Evolutionary conservation across 2,113 vertebrate genomes (phyloP).

Genomic region (Chaetura pelagica): DNA sequence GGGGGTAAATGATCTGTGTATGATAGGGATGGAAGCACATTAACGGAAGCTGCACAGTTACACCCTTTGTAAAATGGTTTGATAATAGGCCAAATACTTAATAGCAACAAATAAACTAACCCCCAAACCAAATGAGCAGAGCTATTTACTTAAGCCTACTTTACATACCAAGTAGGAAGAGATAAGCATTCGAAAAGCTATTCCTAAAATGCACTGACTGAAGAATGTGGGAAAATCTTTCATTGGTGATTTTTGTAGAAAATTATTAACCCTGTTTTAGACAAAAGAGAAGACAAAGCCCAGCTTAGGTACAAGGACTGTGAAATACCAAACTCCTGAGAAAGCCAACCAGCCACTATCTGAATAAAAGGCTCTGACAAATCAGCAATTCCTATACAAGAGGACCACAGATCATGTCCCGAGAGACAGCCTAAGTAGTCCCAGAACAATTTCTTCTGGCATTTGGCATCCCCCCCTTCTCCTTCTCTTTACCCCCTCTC

Average conservation of each 20-base stretch:
- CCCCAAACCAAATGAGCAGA: slow-evolving; percentile 34
- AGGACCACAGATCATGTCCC: background rate
- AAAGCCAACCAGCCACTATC: background rate
- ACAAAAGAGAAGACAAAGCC: background rate
- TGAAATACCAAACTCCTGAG: background rate
- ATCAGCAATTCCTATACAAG: background rate
- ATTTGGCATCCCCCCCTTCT: background rate
- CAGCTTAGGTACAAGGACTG: background rate
- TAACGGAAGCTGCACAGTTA: slow-evolving; percentile 58
- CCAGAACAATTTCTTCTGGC: background rate
- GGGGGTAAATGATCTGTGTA: background rate
- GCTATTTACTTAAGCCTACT: slow-evolving; percentile 41
- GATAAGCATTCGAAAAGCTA: background rate
- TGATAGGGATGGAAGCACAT: slow-evolving; percentile 1
- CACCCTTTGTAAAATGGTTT: slow-evolving; percentile 54
- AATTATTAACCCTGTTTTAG: background rate
- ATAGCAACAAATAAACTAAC: slow-evolving; percentile 55
- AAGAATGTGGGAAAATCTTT: background rate
- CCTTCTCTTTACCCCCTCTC: background rate
- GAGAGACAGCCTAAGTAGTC: background rate
- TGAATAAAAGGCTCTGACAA: background rate
- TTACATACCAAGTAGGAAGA: slow-evolving; percentile 6
- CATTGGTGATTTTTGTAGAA: background rate
- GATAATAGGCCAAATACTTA: slow-evolving; percentile 58
- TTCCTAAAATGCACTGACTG: slow-evolving; percentile 21